A percentile compares a stretch with the other conserved stretches of the same genome.
Evolutionary conservation across 2,797 vertebrate species (phyloP).

Genomic region (Enteromius viviparus): DNA sequence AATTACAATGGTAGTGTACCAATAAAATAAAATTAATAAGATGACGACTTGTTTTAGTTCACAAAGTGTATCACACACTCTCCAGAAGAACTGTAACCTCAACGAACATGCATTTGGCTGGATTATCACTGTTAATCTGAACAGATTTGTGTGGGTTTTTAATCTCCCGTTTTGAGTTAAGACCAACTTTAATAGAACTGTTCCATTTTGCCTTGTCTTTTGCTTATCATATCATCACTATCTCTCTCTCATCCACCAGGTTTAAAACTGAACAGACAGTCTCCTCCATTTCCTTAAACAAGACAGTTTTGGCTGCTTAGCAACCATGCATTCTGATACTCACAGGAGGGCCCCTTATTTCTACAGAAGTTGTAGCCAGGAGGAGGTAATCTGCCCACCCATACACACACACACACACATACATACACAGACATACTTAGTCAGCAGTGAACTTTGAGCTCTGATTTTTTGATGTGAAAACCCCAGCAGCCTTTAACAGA

Average conservation of each 20-base stretch:
- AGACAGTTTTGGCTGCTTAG: constrained; percentile 17
- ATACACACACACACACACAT: background rate
- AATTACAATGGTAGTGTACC: background rate
- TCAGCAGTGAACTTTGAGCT: constrained; percentile 22
- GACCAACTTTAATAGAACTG: constrained; percentile 11
- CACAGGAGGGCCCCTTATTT: constrained; percentile 37
- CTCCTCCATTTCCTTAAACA: background rate
- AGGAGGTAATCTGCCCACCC: constrained; percentile 48
- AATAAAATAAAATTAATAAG: background rate
- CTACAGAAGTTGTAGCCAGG: constrained; percentile 23
- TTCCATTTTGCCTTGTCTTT: constrained; percentile 2
- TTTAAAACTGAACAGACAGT: background rate
- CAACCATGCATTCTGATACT: constrained; percentile 27
- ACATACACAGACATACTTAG: background rate
- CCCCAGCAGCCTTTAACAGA: background rate
- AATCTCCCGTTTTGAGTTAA: constrained; percentile 27
- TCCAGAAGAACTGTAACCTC: background rate
- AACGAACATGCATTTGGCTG: background rate
- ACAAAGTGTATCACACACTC: background rate
- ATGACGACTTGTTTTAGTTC: background rate
- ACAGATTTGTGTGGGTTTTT: constrained; percentile 20
- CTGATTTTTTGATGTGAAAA: constrained; percentile 4
- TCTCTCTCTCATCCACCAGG: constrained; percentile 2
- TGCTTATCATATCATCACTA: background rate
- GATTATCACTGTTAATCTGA: constrained; percentile 37